Evolutionary conservation across 2,113 vertebrate species (phyloP).

Genomic region (Halichoeres trimaculatus): DNA sequence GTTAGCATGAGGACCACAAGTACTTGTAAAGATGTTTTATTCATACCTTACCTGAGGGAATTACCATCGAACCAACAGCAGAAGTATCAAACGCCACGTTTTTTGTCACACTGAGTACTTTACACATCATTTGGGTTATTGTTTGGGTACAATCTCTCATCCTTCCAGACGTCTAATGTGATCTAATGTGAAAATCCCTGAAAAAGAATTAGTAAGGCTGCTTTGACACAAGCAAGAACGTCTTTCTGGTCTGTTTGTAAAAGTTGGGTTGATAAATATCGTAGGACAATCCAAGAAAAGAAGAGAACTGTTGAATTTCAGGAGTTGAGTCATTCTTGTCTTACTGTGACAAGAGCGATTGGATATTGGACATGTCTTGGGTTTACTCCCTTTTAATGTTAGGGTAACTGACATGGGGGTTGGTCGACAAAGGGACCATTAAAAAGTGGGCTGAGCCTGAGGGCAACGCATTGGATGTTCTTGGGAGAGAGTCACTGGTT

Average conservation of each 20-base stretch:
- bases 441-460: too few relatives aligned
- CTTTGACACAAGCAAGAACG: not conserved
- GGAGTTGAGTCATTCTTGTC: too few relatives aligned
- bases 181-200: slow-evolving; percentile 23
- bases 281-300: not conserved
- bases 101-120: not conserved
- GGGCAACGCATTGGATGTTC: too few relatives aligned
- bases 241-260: not conserved
- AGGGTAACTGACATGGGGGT: too few relatives aligned
- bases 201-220: slow-evolving; percentile 36
- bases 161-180: not conserved
- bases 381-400: too few relatives aligned
- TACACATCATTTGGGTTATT: too few relatives aligned
- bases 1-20: not conserved
- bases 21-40: slow-evolving; percentile 7
- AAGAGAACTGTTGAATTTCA: not conserved
- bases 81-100: not conserved
- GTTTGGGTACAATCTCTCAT: not conserved
- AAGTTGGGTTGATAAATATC: too few relatives aligned
- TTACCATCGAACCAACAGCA: not conserved
- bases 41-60: not conserved
- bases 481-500: too few relatives aligned
- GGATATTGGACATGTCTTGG: too few relatives aligned
- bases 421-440: too few relatives aligned
- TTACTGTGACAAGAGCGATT: too few relatives aligned